Base-by-base conservation (phyloP, 2,888 invertebrate genomes). In the Diabrotica balteata region DNA sequence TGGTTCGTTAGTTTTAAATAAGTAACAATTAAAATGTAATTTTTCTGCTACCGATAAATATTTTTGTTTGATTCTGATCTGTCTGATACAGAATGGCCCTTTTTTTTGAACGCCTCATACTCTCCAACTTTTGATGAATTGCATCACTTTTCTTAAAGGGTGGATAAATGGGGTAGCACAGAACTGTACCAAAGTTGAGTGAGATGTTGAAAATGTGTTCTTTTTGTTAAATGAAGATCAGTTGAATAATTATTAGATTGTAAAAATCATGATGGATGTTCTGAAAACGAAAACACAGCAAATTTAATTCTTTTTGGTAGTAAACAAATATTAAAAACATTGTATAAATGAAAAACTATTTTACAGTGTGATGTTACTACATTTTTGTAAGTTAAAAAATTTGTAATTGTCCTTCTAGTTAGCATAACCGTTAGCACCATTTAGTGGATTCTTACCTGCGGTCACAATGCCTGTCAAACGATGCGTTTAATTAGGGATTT, bases 131-230 rank as follows among this genome's bases (percentile, higher is more conserved):
- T 67, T 63, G 55, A 55, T 63, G 63, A 69, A 66, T 57, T n/a
- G 43, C 43, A 45, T 57, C 22, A 61, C 44, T 47, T 66, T 55
- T 60, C 44, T 59, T 59, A 7, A 67, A 59, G 17, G 59, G 53
- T 47, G 46, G 66, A 59, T 53, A 63, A 17, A n/a, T 59, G 58
- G 43, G 62, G 63, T 70, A 65, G 63, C 63, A 63, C 67, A 66
- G 73, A 72, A 76, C 73, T 76, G 80, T 80, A 81, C 80, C 80
- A 80, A 81, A 80, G 79, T 78, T 79, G 80, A 81, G 80, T 81
- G 80, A 80, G 79, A 79, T 76, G 75, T 78, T 75, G 74, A 76
- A 72, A 77, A 78, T 79, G 79, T 79, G 80, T 80, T 80, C 77
- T 79, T 78, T 78, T 77, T 73, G 66, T 73, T 73, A 72, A 63